Percentiles rank a stretch among this genome's conserved stretches.
phyloP scores from a whole-genome alignment of 2,797 vertebrate species.

The Agapornis canus region DNA sequence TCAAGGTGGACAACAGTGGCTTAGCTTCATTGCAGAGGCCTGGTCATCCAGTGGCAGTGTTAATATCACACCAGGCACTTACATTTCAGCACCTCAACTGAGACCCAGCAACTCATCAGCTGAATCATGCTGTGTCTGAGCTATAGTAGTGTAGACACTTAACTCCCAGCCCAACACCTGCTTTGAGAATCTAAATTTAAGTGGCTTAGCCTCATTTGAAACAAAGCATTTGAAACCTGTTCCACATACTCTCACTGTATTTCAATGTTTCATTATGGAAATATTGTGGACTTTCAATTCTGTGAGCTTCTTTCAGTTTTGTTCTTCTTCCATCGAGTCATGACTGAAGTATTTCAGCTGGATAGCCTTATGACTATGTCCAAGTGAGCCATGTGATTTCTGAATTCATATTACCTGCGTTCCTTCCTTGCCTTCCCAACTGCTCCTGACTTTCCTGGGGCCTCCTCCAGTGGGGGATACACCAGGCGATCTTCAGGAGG shows the following conservation, averaged over 20 bases:
- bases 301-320: background rate
- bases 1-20: background rate
- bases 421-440: background rate
- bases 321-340: background rate
- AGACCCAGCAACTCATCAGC: background rate
- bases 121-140: background rate
- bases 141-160: background rate
- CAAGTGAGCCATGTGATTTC: background rate
- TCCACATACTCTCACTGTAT: background rate
- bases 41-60: background rate
- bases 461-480: background rate
- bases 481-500: background rate
- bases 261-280: background rate
- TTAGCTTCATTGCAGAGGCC: background rate
- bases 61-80: background rate
- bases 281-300: background rate
- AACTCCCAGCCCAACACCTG: background rate
- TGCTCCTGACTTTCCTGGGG: background rate
- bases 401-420: background rate
- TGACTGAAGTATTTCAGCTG: background rate
- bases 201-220: background rate
- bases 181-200: background rate
- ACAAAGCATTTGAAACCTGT: background rate
- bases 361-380: background rate
- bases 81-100: background rate